phyloP scores from a whole-genome alignment of 2,797 vertebrate species.

The Aldrovandia affinis region DNA sequence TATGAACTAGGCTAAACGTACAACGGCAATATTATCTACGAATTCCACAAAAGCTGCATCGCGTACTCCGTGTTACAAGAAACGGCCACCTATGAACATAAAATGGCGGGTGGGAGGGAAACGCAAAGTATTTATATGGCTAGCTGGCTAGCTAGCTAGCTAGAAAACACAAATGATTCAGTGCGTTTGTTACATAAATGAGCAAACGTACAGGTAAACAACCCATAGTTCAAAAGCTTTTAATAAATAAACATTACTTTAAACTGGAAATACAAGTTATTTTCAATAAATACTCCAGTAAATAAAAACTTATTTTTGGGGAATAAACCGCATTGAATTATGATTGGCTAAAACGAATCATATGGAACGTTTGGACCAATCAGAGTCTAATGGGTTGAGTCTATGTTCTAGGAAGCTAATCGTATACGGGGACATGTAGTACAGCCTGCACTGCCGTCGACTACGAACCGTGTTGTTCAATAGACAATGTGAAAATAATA shows the following conservation, averaged over 20 bases:
- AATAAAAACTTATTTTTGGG: not conserved
- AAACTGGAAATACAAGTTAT: not conserved
- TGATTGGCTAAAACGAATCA: constrained; percentile 23
- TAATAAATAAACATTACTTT: not conserved
- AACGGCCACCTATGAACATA: constrained; percentile 14
- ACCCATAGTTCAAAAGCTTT: not conserved
- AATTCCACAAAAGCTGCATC: not conserved
- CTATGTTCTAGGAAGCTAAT: not conserved
- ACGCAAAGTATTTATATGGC: constrained; percentile 3
- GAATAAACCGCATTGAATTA: not conserved
- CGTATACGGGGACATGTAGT: not conserved
- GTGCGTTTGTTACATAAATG: not conserved
- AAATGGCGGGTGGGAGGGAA: constrained; percentile 30
- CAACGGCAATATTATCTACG: not conserved
- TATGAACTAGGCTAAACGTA: not conserved
- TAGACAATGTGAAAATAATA: no score
- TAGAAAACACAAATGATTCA: not conserved
- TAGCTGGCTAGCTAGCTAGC: not conserved
- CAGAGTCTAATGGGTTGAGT: not conserved
- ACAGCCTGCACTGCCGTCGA: no score
- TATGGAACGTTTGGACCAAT: not conserved
- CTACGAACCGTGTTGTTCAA: no score
- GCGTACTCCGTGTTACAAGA: not conserved
- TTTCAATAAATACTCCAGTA: not conserved
- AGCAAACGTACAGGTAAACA: not conserved